These are phyloP conservation scores for Pinna nobilis DNA, from an alignment of 1,140 invertebrate genomes.

Conservation along the genomic window DNA sequence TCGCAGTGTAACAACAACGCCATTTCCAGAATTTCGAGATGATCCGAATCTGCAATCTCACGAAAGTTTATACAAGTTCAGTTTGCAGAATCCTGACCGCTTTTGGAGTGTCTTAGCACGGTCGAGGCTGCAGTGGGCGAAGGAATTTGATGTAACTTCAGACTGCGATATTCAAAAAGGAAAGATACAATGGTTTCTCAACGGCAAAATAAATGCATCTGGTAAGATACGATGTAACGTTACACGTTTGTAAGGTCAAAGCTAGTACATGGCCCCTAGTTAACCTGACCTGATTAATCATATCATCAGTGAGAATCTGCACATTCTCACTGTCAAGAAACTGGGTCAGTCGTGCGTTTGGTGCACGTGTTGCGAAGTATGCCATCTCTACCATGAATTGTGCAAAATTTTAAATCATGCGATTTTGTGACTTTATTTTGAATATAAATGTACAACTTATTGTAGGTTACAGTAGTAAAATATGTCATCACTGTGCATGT, in stretches of 20 bases:
- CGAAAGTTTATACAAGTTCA: constrained; percentile 67
- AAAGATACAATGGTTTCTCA: constrained; percentile 70
- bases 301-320: neutral
- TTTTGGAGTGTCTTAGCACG: constrained; percentile 77
- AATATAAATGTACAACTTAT: too few relatives aligned
- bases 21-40: constrained; percentile 66
- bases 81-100: constrained; percentile 72
- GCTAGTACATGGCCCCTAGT: neutral
- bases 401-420: too few relatives aligned
- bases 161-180: constrained; percentile 74
- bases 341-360: too few relatives aligned
- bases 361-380: too few relatives aligned
- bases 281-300: neutral
- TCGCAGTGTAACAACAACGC: constrained; percentile 47
- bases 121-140: constrained; percentile 74
- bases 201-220: constrained; percentile 77
- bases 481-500: too few relatives aligned
- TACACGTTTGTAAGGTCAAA: neutral
- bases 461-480: too few relatives aligned
- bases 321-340: too few relatives aligned
- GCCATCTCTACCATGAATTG: too few relatives aligned
- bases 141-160: constrained; percentile 72
- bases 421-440: too few relatives aligned
- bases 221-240: constrained; percentile 59
- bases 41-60: constrained; percentile 50